Percentiles rank a stretch among this genome's conserved stretches.
Conservation (phyloP, 92 coral and sea anemone species). For the Umimayanthus chanpuru region DNA sequence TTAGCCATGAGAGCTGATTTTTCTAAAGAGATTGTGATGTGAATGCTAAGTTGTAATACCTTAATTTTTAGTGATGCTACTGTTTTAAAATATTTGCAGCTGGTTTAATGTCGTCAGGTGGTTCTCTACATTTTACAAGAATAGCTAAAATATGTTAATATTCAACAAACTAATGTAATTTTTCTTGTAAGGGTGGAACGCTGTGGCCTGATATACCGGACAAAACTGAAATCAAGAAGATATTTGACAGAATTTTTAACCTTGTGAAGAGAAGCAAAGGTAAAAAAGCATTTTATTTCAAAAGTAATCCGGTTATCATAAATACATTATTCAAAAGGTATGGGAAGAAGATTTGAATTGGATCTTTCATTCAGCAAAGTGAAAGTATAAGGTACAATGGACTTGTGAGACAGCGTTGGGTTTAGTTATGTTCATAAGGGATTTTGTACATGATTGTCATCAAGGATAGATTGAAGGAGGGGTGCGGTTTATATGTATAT, state of each 20-base stretch:
- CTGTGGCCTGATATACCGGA: constrained; percentile 79
- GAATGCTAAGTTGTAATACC: no score
- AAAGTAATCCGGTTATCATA: not conserved
- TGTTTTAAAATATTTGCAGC: not conserved
- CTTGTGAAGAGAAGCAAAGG: constrained; percentile 75
- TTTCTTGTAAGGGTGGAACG: constrained; percentile 61
- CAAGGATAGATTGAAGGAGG: no score
- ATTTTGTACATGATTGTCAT: not conserved
- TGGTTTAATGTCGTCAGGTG: no score
- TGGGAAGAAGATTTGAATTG: not conserved
- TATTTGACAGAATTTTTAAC: constrained; percentile 67
- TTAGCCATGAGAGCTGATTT: not conserved
- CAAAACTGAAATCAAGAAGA: constrained; percentile 65
- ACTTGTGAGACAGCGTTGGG: no score
- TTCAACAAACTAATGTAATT: not conserved
- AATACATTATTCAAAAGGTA: not conserved
- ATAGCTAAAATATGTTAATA: not conserved
- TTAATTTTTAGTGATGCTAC: no score
- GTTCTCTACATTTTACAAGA: not conserved
- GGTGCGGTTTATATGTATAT: no score
- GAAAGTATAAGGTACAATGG: no score
- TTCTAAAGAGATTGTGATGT: not conserved
- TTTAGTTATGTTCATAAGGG: not conserved
- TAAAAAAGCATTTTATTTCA: not conserved
- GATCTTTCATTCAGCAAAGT: not conserved